phyloP scores from a whole-genome alignment of 1,140 invertebrate genomes.

The Cyclina sinensis region DNA sequence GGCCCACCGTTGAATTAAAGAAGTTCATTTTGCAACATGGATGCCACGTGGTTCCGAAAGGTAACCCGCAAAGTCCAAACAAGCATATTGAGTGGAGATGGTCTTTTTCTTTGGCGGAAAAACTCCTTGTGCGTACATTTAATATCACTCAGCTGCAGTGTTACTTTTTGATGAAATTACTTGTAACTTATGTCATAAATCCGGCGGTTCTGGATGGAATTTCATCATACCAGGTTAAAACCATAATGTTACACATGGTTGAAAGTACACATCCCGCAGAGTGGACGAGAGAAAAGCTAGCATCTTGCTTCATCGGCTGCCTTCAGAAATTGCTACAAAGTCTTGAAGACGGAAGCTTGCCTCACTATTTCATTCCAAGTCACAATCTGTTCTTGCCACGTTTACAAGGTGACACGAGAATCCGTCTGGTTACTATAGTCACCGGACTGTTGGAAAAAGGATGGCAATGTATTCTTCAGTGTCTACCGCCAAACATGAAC shows the following conservation, averaged over 20 bases:
- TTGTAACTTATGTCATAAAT: slow-evolving; percentile 49
- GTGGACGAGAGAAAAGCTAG: slow-evolving; percentile 53
- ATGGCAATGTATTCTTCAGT: slow-evolving; percentile 58
- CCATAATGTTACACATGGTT: slow-evolving; percentile 59
- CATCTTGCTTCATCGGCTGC: slow-evolving; percentile 57
- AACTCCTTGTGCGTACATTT: slow-evolving; percentile 54
- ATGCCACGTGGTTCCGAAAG: slow-evolving; percentile 60
- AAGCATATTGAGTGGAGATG: slow-evolving; percentile 65
- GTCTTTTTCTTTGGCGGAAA: slow-evolving; percentile 65
- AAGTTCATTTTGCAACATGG: slow-evolving; percentile 60
- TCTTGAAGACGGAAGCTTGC: slow-evolving; percentile 57
- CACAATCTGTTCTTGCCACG: slow-evolving; percentile 55
- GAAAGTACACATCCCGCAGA: slow-evolving; percentile 57
- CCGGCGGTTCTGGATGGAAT: slow-evolving; percentile 38
- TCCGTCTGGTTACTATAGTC: slow-evolving; percentile 19
- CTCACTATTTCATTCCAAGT: slow-evolving; percentile 61
- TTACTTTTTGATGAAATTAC: slow-evolving; percentile 62
- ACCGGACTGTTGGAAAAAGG: slow-evolving; percentile 51
- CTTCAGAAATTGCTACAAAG: slow-evolving; percentile 57
- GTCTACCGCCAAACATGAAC: slow-evolving; percentile 58
- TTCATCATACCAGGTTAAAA: slow-evolving; percentile 61
- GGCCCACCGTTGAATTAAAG: slow-evolving; percentile 60
- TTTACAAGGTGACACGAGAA: slow-evolving; percentile 57
- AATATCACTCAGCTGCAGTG: slow-evolving; percentile 62
- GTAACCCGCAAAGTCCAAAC: slow-evolving; percentile 55